Base-by-base conservation (phyloP, 2,797 vertebrate genomes). In the Gorsachius magnificus region DNA sequence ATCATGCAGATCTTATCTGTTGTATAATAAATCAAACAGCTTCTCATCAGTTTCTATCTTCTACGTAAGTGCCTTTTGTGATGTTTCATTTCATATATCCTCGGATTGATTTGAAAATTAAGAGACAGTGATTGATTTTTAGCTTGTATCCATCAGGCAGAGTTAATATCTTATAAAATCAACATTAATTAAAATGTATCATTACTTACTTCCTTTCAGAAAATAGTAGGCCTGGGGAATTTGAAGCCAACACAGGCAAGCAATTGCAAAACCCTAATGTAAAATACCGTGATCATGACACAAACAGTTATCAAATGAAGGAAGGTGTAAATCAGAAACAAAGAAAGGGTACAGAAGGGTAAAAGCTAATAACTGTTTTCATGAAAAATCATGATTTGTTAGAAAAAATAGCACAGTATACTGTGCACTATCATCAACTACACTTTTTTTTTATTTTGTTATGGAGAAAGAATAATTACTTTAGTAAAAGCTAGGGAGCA, bases 11-110 rank as follows among this genome's bases (percentile, higher is more conserved):
- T 92, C 84, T 88, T 96, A 92, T 93, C 96, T 72, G 58, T 69
- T 89, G 58, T 72, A 92, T 89, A 85, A 97, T 96, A 97, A 96
- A 97, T 97, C 96, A 97, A 94, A 94, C 57, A 65, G 61, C 81
- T 93, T 93, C 80, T 72, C 68, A 57, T 82, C 90, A 80, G 16
- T 71, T 64, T 81, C 63, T 51, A 43, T 43, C 41, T 41, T 83
- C 61, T 90, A 35, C 3, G 0, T 71, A 92, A 96, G 66, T 19
- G 56, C 9, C 86, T 96, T 93, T 83, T 86, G 60, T 60, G 76
- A 77, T 80, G 70, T 92, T 96, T 96, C 71, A 88, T 97, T 97
- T 95, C 90, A 92, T 94, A 84, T 90, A 90, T 63, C 71, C 57
- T 87, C 91, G 53, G 77, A 89, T 53, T 97, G 89, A 95, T 94